These are phyloP conservation scores for Gymnoscopelus braueri DNA, from an alignment of 2,797 vertebrate species.

Conservation along the genomic window DNA sequence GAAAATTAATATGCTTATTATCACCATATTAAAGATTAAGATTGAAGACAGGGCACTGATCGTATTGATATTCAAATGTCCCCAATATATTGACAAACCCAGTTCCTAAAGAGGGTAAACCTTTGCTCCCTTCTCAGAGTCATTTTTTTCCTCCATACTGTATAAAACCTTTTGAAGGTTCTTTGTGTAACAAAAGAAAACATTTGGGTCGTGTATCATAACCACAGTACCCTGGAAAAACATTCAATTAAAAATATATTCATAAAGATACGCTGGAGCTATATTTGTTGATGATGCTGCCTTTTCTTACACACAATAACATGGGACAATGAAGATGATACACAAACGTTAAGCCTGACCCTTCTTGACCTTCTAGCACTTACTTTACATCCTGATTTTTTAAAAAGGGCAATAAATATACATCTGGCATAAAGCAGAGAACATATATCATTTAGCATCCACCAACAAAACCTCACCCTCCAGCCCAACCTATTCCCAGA, in stretches of 20 bases:
- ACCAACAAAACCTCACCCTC: slow-evolving; percentile 61
- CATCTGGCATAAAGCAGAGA: slow-evolving; percentile 58
- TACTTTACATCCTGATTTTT: slow-evolving; percentile 64
- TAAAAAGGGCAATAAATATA: slow-evolving; percentile 71
- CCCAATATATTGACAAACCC: slow-evolving; percentile 72
- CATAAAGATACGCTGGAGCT: neutral
- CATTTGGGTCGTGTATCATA: neutral
- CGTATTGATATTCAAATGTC: slow-evolving; percentile 71
- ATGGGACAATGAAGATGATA: slow-evolving; percentile 35
- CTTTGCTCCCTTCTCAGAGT: slow-evolving; percentile 7
- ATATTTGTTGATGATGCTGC: slow-evolving; percentile 21
- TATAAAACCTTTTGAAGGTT: slow-evolving; percentile 15
- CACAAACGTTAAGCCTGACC: slow-evolving; percentile 52
- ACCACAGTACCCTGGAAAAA: slow-evolving; percentile 14
- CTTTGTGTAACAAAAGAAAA: slow-evolving; percentile 17
- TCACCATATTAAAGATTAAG: slow-evolving; percentile 77
- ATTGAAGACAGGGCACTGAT: slow-evolving; percentile 61
- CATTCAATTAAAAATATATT: no score
- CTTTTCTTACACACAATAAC: neutral
- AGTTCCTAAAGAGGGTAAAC: slow-evolving; percentile 44
- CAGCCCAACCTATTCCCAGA: slow-evolving; percentile 72
- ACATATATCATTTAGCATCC: slow-evolving; percentile 64
- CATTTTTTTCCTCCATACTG: neutral
- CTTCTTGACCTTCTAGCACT: slow-evolving; percentile 62
- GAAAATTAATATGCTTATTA: slow-evolving; percentile 80